Conservation (phyloP, 2,113 vertebrate species). For the Nycticryphes semicollaris region DNA sequence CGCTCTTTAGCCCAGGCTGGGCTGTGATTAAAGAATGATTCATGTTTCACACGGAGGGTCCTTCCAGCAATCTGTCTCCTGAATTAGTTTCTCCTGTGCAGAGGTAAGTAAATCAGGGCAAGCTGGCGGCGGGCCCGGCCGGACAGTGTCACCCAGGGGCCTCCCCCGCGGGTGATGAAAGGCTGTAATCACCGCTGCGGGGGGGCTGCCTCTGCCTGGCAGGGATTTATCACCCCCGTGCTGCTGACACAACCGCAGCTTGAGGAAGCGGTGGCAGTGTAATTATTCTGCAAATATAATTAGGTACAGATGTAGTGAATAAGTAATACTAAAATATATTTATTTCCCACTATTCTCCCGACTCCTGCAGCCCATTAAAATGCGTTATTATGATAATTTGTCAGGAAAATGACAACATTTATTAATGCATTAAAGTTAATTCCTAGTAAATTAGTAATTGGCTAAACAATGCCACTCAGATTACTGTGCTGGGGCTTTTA, state of each 20-base stretch:
- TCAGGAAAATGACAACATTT: constrained; percentile 72
- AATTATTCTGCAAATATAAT: constrained; percentile 72
- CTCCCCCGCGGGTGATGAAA: constrained; percentile 69
- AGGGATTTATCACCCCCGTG: constrained; percentile 68
- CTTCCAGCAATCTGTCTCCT: constrained; percentile 78
- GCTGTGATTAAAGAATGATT: constrained; percentile 89
- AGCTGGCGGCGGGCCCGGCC: constrained; percentile 66
- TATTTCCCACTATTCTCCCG: constrained; percentile 55
- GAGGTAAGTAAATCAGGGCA: constrained; percentile 80
- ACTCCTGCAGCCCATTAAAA: constrained; percentile 63
- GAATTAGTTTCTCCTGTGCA: constrained; percentile 74
- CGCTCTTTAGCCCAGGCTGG: constrained; percentile 44
- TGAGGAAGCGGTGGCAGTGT: constrained; percentile 8
- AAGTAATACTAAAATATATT: constrained; percentile 71
- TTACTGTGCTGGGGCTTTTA: background rate
- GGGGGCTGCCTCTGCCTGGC: constrained; percentile 27
- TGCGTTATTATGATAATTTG: constrained; percentile 65
- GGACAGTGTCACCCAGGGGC: constrained; percentile 72
- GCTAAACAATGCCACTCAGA: constrained; percentile 53
- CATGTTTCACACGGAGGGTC: constrained; percentile 72
- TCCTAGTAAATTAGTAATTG: constrained; percentile 71
- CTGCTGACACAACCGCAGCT: constrained; percentile 47
- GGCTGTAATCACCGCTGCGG: constrained; percentile 52
- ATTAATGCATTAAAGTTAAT: constrained; percentile 72
- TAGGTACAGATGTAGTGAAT: constrained; percentile 69